Percentiles rank a stretch among this genome's conserved stretches.
Evolutionary conservation across 2,113 vertebrate species (phyloP).

Genomic region (Lethenteron reissneri): DNA sequence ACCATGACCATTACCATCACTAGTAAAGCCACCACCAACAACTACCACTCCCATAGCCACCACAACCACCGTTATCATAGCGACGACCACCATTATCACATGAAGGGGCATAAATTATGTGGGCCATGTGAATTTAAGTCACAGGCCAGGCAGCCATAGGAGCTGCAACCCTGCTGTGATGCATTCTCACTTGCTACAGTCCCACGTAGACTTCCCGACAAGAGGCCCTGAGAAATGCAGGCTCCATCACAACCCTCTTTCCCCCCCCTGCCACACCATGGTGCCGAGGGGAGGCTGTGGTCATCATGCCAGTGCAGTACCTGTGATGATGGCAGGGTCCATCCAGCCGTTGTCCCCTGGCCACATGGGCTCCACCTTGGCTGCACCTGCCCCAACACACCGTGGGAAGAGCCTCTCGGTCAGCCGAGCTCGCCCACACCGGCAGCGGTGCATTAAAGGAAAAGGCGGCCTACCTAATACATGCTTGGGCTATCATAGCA

Average conservation of each 20-base stretch:
- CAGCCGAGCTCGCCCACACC: no score
- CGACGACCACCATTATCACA: not conserved
- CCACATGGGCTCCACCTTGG: conserved; percentile 51
- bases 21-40: not conserved
- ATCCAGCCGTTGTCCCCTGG: conserved; percentile 52
- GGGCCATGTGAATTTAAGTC: not conserved
- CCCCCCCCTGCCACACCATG: not conserved
- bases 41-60: not conserved
- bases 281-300: not conserved
- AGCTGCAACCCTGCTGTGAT: not conserved
- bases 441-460: no score
- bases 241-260: not conserved
- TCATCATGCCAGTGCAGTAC: conserved; percentile 25
- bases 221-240: not conserved
- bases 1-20: no score
- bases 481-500: no score
- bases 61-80: not conserved
- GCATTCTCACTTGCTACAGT: not conserved
- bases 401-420: no score
- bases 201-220: not conserved
- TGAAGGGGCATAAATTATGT: no score
- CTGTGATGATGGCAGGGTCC: conserved; percentile 99
- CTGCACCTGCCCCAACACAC: no score
- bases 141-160: not conserved
- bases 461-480: no score